Evolutionary conservation across 2,797 vertebrate species (phyloP), one percentile per base, ranked within the genome.

Genomic region (Remorina albescens): DNA sequence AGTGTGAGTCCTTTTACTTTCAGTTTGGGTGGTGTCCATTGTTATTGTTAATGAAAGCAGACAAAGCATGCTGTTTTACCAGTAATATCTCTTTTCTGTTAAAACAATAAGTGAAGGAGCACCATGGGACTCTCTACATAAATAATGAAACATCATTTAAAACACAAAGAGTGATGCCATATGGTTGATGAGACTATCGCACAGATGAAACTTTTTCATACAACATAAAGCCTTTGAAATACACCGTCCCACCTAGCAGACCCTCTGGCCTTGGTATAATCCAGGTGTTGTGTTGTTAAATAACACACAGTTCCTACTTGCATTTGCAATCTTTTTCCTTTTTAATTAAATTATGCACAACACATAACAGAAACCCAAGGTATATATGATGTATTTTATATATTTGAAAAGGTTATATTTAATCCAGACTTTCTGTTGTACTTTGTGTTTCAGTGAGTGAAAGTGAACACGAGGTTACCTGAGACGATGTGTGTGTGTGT

Each of bases 101-200:
- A 88, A 92, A 92, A 91, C 83, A 91, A 60, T 89, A 89, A 84
- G 67, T 78, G 85, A 88, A 72, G 72, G 75, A 83, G 67, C 36
- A 0, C 41, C 66, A 51, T 82, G 88, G 56, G 59, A 86, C 84
- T 77, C 54, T 90, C 83, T 62, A 5, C 88, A 94, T 95, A 88
- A 96, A 95, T 95, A 95, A 96, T 95, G 75, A 71, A 94, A 88
- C 62, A 71, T 30, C 75, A 59, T 74, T 88, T 81, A 88, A 82
- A 94, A 81, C 86, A 92, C 84, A 92, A 91, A 81, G 81, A 83
- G 81, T 84, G 87, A 87, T 85, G 81, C 87, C 95, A 95, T 92
- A 90, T 95, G 93, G 88, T 90, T 86, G 83, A 89, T 84, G 78
- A 67, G 74, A 50, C 67, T 76, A 80, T 69, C 87, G 81, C 79